Base-by-base conservation (phyloP, 2,113 vertebrate genomes). In the Psilopogon haemacephalus region DNA sequence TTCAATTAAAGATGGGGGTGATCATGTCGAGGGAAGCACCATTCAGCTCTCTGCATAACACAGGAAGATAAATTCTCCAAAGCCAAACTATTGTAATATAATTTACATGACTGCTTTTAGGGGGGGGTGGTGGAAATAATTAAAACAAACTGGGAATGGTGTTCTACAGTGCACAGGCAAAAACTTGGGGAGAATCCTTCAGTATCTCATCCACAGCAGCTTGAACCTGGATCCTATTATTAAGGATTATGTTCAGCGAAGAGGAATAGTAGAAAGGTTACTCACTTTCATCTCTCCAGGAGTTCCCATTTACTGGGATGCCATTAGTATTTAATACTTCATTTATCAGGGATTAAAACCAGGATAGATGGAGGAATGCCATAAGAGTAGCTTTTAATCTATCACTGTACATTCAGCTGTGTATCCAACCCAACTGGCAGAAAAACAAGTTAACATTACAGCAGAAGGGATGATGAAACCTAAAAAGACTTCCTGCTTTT, bases 311-410 rank as follows among this genome's bases (percentile, higher is more conserved):
- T 94, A 71, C 42, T 71, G 50, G 20, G 37, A 44, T 42, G 85
- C 65, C 87, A 94, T 91, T 86, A 94, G 80, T 68, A 86, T 94
- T 92, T 94, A 94, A 96, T 93, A 96, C 84, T 87, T 84, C 79
- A 92, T 93, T 93, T 96, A 93, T 91, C 87, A 90, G 75, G 83
- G 87, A 93, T 95, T 94, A 94, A 94, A 95, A 70, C 5, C 87
- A 76, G 80, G 86, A 62, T 63, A 54, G 86, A 75, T 71, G 84
- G 76, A 95, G 89, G 71, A 91, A 91, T 88, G 88, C 82, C 37
- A 2, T 10, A 23, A 69, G 71, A 85, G 72, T 18, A 86, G 90
- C 42, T 85, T 48, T 80, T n/a, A 73, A 85, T 7, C 35, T 40
- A 68, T 59, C 75, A 48, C 84, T 64, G 78, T 50, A 77, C 84